A percentile compares a stretch with the other conserved stretches of the same genome.
Conservation (phyloP, 2,888 invertebrate genomes). For the Pegoplata infirma region DNA sequence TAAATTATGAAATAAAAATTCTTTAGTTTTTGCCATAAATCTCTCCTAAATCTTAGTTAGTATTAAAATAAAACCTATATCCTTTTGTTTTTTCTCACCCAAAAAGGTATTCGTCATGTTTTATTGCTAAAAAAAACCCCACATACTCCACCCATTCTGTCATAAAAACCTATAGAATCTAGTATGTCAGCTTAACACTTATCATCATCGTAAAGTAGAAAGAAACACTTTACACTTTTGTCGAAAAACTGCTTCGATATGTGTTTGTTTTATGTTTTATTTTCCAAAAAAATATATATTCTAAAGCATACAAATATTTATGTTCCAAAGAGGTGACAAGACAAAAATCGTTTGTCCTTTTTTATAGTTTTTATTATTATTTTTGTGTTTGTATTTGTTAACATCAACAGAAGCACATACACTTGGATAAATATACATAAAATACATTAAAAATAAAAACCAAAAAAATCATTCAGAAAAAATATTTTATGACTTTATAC, state of each 20-base stretch:
- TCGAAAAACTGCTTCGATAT: constrained; percentile 45
- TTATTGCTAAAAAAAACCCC: neutral
- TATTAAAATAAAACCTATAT: neutral
- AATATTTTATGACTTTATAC: constrained; percentile 37
- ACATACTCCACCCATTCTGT: neutral
- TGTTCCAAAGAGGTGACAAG: constrained; percentile 51
- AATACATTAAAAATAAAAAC: too few relatives aligned
- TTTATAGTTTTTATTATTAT: neutral
- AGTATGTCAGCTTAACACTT: constrained; percentile 50
- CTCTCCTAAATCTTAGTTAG: neutral
- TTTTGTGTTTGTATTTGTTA: neutral
- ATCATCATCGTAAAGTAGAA: constrained; percentile 37
- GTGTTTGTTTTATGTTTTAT: constrained; percentile 28
- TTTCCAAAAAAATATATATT: neutral
- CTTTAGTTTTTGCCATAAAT: too few relatives aligned
- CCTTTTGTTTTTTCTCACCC: neutral
- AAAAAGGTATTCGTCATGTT: neutral
- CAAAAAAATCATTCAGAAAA: constrained; percentile 49
- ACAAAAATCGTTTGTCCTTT: constrained; percentile 39
- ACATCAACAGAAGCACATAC: neutral
- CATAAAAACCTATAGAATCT: constrained; percentile 19
- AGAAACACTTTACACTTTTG: constrained; percentile 29
- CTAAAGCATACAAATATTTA: too few relatives aligned
- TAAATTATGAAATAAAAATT: too few relatives aligned
- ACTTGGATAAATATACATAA: neutral